Evolutionary conservation across 2,113 vertebrate genomes (phyloP).

Genomic region (Brachypodius melanocephalos): DNA sequence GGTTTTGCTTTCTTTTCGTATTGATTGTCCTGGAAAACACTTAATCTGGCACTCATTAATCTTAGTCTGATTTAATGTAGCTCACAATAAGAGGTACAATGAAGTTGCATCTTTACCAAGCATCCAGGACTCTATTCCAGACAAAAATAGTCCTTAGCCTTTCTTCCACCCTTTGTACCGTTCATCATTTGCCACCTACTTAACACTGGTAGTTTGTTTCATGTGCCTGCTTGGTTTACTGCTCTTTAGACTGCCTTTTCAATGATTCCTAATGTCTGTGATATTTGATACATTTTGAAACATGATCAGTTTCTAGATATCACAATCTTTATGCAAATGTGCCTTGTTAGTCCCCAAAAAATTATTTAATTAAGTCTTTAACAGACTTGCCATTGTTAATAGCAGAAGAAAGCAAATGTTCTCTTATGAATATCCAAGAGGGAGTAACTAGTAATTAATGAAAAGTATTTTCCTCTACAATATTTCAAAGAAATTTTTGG

Average conservation of each 20-base stretch:
- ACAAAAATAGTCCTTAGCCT: not conserved
- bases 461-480: not conserved
- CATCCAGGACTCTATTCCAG: not conserved
- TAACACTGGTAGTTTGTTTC: not conserved
- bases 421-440: not conserved
- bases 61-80: not conserved
- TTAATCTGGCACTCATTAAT: not conserved
- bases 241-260: not conserved
- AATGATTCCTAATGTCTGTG: not conserved
- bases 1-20: not conserved
- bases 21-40: not conserved
- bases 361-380: not conserved
- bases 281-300: not conserved
- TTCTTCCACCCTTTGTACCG: not conserved
- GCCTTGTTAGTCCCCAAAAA: not conserved
- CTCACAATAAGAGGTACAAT: not conserved
- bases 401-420: not conserved
- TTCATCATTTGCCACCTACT: not conserved
- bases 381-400: not conserved
- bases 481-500: not conserved
- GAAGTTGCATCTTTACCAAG: not conserved
- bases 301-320: not conserved
- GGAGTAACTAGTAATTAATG: not conserved
- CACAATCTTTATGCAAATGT: not conserved
- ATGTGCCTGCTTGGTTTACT: not conserved